Evolutionary conservation across 2,797 vertebrate species (phyloP), one percentile per base, ranked within the genome.

Genomic region (Brachymystax lenok): DNA sequence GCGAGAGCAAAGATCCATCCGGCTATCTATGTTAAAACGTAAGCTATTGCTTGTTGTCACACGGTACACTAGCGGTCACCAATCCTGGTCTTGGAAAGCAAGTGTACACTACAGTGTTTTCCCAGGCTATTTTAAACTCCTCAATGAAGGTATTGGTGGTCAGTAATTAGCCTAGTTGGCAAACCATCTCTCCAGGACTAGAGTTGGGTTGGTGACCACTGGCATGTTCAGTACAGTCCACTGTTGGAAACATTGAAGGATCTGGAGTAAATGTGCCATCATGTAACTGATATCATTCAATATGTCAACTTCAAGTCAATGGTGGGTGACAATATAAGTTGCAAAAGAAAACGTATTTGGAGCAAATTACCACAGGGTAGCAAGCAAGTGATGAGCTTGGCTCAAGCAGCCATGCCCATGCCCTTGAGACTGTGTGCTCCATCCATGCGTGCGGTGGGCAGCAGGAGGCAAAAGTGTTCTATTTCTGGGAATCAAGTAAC

Each of bases 401-500:
- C 10, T 46, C 40, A 46, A 46, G 40, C 10, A 46, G 40, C 40
- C 40, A 46, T 46, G 40, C 40, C 10, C 40, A 46, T 46, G 35
- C 35, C 35, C 35, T 7, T 40, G 40, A 46, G 40, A 46, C 40
- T 12, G 10, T 33, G 33, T 46, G 40, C 40, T 46, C 40, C 40
- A 46, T 46, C 40, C 40, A 13, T 46, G 40, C 40, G 2, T 2
- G 10, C 40, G 2, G 10, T 46, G 2, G 40, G 40, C 40, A 46
- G 40, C 10, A 63, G 3, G 8, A 24, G 51, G 71, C 54, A 27
- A 74, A 24, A n/a, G 10, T 24, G 21, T 3, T 56, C 68, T 10
- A 33, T 50, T 77, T 79, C 46, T 30, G 17, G 21, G 52, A 54
- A 13, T 56, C 8, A 75, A 33, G 28, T 66, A 66, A 28, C 28